Evolutionary conservation across 2,888 invertebrate species (phyloP), one percentile per base, ranked within the genome.

Genomic region (Sipha maydis): DNA sequence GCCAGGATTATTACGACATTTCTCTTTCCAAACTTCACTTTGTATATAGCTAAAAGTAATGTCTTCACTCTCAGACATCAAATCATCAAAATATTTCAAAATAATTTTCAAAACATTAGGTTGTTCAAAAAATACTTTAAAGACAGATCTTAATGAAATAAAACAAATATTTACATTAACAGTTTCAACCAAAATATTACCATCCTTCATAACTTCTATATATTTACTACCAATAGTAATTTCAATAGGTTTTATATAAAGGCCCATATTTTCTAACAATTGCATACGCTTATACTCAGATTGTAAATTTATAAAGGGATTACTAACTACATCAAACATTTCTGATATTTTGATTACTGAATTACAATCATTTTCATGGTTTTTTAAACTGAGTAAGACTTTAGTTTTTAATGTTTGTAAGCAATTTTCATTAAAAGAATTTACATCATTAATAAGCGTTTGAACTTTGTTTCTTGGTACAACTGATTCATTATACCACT

Each of bases 101-200:
- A n/a, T n/a, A n/a, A n/a, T n/a, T n/a, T n/a, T n/a, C n/a, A n/a
- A n/a, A n/a, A n/a, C n/a, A n/a, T n/a, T n/a, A n/a, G n/a, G n/a
- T n/a, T n/a, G n/a, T n/a, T n/a, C n/a, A n/a, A n/a, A n/a, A n/a
- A n/a, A n/a, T n/a, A n/a, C n/a, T n/a, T n/a, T n/a, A n/a, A n/a
- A n/a, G n/a, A n/a, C n/a, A n/a, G n/a, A n/a, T n/a, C n/a, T n/a
- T n/a, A n/a, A n/a, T n/a, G n/a, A n/a, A n/a, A n/a, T n/a, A n/a
- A n/a, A n/a, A n/a, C n/a, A n/a, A n/a, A n/a, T 76, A 76, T 48
- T 76, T 76, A 76, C n/a, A 76, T 41, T 41, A 41, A 76, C 76
- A 28, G 28, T 14, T 25, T 76, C 41, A 25, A 77, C 19, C 0
- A 77, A n/a, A 77, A 77, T 77, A 17, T 77, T 77, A 77, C n/a